Conservation (phyloP, 1,140 invertebrate species). For the Macrobrachium rosenbergii region DNA sequence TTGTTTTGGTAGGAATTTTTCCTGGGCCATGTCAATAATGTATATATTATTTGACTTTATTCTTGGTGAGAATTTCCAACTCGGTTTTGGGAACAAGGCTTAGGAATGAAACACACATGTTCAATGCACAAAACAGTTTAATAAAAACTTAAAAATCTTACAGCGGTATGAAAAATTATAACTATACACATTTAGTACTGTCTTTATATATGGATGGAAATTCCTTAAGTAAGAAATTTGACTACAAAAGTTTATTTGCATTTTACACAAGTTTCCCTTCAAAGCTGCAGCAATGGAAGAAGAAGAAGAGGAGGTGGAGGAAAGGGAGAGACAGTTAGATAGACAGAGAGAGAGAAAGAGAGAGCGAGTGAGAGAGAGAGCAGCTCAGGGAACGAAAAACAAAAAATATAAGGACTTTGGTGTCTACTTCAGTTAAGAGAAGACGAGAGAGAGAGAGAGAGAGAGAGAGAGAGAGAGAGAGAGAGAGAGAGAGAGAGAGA, state of each 20-base stretch:
- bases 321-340: not conserved
- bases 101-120: conserved; percentile 1
- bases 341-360: not conserved
- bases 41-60: not conserved
- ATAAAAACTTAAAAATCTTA: conserved; percentile 56
- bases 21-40: not conserved
- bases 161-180: conserved; percentile 53
- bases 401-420: not conserved
- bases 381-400: not conserved
- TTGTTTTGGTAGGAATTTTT: no score
- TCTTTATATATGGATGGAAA: conserved; percentile 55
- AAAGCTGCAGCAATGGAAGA: conserved; percentile 5
- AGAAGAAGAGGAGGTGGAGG: not conserved
- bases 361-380: not conserved
- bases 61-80: not conserved
- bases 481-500: conserved; percentile 10
- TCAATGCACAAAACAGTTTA: conserved; percentile 56
- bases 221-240: conserved; percentile 47
- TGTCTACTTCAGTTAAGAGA: not conserved
- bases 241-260: conserved; percentile 52
- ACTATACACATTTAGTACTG: conserved; percentile 49
- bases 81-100: not conserved
- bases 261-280: conserved; percentile 27
- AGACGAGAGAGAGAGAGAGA: not conserved
- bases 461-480: conserved; percentile 2